Base-by-base conservation (phyloP, 2,888 invertebrate species). In the Scelioninae gen. 2 region DNA sequence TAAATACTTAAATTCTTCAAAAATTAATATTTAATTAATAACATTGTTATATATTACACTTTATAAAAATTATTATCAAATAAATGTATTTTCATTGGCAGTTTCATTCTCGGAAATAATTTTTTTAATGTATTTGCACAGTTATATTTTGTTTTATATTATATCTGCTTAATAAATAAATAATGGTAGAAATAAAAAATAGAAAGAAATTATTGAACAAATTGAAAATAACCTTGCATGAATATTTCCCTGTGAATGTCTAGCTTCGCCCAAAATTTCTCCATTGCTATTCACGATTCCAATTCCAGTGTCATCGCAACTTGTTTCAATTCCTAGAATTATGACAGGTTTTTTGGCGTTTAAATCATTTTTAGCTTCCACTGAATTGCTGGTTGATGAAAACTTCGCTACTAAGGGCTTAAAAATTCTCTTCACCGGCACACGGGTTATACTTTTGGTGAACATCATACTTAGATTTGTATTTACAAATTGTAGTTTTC, bases 301-400 rank as follows among this genome's bases (percentile, higher is more conserved):
- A 82, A 94, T 93, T 16, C 96, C 97, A 0, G 98, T 98, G 85
- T 98, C 98, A 88, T 98, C 98, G 84, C 97, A 98, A 74, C 97
- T 97, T 2, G 97, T 96, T 90, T 98, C 98, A 80, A 98, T 97
- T 4, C 98, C 98, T 77, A 98, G 87, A 60, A 98, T 88, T 67
- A 87, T 61, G 16, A 78, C 33, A 2, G 75, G 64, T 18, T 65
- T 74, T 19, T 74, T 70, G n/a, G n/a, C n/a, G 0, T 3, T 11
- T 22, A 22, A 22, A 33, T 31, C 6, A 9, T 35, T 39, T 9
- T 48, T 10, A 35, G 1, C 1, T 10, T 35, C 22, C 15, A 2
- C 31, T 7, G 4, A 5, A 22, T 6, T 15, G 1, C 6, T 19
- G 0, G 48, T 7, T 2, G 45, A 28, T 10, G 18, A 48, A 31